Conservation (phyloP, 2,113 vertebrate genomes). For the Phaetusa simplex region DNA sequence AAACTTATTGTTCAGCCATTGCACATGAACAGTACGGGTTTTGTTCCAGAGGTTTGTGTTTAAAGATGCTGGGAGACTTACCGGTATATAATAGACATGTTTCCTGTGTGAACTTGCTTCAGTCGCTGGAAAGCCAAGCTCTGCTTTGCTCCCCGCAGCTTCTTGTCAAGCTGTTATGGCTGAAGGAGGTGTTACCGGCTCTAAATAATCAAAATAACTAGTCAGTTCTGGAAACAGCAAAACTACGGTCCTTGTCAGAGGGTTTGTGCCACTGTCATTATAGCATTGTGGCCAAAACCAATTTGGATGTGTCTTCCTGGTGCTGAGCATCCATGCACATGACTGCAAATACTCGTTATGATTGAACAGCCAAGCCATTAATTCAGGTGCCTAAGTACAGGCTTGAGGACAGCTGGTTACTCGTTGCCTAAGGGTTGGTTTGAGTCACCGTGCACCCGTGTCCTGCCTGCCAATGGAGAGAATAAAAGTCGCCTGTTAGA, state of each 20-base stretch:
- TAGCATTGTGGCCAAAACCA: neutral
- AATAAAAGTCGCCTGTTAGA: neutral
- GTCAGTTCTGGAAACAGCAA: neutral
- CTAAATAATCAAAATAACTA: neutral
- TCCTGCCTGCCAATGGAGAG: neutral
- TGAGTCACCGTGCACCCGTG: accelerated
- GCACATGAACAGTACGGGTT: neutral
- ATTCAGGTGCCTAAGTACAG: neutral
- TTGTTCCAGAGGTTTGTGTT: neutral
- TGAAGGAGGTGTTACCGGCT: neutral
- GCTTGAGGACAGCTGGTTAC: neutral
- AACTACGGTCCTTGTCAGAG: neutral
- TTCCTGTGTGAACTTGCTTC: neutral
- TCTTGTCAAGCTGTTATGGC: neutral
- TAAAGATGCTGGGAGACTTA: neutral
- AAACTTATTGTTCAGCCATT: neutral
- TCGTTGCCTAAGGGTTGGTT: neutral
- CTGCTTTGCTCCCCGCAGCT: neutral
- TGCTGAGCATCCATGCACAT: neutral
- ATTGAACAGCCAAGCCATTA: neutral
- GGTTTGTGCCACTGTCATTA: neutral
- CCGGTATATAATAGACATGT: neutral
- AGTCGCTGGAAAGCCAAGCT: neutral
- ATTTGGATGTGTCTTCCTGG: neutral
- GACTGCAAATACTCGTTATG: neutral